These are phyloP conservation scores for Vimba vimba DNA, from an alignment of 2,113 vertebrate genomes.

Conservation along the genomic window DNA sequence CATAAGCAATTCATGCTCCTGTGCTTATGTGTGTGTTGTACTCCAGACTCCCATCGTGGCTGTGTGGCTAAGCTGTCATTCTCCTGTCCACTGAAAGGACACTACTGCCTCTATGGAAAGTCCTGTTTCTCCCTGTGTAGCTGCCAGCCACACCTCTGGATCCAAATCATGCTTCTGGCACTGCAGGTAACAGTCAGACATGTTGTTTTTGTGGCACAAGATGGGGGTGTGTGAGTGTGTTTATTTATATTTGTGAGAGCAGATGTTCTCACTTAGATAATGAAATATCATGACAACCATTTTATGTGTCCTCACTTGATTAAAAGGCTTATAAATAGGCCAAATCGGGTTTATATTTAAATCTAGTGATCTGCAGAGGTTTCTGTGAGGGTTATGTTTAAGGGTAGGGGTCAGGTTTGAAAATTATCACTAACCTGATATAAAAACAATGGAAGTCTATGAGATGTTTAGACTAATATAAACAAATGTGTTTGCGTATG, in stretches of 20 bases:
- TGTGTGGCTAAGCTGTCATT: constrained; percentile 90
- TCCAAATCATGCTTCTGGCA: constrained; percentile 93
- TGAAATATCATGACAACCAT: background rate
- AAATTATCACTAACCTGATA: background rate
- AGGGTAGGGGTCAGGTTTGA: no score
- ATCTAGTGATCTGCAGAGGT: background rate
- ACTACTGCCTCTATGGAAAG: constrained; percentile 93
- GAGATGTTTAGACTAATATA: background rate
- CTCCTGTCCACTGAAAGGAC: constrained; percentile 90
- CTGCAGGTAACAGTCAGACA: constrained; percentile 82
- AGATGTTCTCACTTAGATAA: background rate
- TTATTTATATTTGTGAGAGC: background rate
- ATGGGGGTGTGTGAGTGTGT: background rate
- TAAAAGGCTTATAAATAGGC: background rate
- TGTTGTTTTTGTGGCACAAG: background rate
- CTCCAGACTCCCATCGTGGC: constrained; percentile 80
- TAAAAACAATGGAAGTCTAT: background rate
- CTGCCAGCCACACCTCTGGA: constrained; percentile 88
- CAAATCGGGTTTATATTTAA: background rate
- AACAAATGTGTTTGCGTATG: background rate
- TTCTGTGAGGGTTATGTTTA: background rate
- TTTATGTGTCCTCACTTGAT: background rate
- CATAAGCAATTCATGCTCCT: constrained; percentile 31
- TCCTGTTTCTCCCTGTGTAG: constrained; percentile 89
- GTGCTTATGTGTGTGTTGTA: constrained; percentile 44